A percentile compares a stretch with the other conserved stretches of the same genome.
These are phyloP conservation scores for Drosophila sp. DNA, from an alignment of 1,140 invertebrate genomes.

Conservation along the genomic window DNA sequence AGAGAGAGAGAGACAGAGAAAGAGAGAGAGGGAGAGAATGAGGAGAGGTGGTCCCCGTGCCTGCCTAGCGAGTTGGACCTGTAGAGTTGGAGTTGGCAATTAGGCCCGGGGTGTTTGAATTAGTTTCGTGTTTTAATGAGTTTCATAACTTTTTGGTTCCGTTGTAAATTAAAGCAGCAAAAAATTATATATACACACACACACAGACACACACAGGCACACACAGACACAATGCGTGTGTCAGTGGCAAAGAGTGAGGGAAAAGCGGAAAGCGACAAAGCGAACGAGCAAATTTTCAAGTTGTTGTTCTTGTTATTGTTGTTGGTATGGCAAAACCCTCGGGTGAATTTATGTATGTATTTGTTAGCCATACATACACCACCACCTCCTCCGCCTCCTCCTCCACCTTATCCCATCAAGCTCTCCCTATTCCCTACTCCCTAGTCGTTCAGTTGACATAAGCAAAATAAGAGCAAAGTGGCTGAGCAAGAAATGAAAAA, in stretches of 20 bases:
- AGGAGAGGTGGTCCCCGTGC: neutral
- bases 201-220: constrained; percentile 30
- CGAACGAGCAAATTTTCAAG: constrained; percentile 44
- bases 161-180: constrained; percentile 73
- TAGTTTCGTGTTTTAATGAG: constrained; percentile 81
- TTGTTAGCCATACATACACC: constrained; percentile 54
- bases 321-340: constrained; percentile 13
- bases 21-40: constrained; percentile 48
- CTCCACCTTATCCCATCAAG: neutral
- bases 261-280: constrained; percentile 20
- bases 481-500: constrained; percentile 61
- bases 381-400: neutral
- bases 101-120: constrained; percentile 80
- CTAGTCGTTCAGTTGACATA: constrained; percentile 58
- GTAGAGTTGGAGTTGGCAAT: constrained; percentile 67
- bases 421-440: constrained; percentile 8
- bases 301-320: constrained; percentile 28
- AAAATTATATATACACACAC: constrained; percentile 15
- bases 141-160: constrained; percentile 81
- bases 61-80: constrained; percentile 17
- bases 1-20: constrained; percentile 44
- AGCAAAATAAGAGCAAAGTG: constrained; percentile 58
- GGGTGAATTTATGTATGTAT: constrained; percentile 54
- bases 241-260: constrained; percentile 24
- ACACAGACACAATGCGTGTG: constrained; percentile 49